These are phyloP conservation scores for Synergus japonicus DNA, from an alignment of 2,888 invertebrate species.

Conservation along the genomic window DNA sequence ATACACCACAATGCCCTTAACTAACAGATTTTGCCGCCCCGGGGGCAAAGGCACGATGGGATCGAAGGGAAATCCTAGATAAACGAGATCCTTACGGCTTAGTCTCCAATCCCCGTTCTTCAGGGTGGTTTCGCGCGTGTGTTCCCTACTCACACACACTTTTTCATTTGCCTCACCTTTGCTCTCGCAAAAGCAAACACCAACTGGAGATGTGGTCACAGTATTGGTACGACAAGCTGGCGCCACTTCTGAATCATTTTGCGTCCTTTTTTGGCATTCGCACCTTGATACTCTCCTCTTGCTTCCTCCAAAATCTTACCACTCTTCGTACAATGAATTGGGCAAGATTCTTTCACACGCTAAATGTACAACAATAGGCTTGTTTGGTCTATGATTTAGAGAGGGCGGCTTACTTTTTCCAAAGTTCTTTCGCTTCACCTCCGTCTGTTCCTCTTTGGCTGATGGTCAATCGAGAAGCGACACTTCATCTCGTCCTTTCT, in stretches of 20 bases:
- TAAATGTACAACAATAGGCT: slow-evolving; percentile 75
- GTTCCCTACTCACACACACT: slow-evolving; percentile 50
- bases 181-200: slow-evolving; percentile 49
- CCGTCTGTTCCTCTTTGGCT: slow-evolving; percentile 47
- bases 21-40: slow-evolving; percentile 68
- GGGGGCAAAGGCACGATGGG: slow-evolving; percentile 44
- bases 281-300: slow-evolving; percentile 1
- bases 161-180: slow-evolving; percentile 8
- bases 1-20: slow-evolving; percentile 69
- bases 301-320: slow-evolving; percentile 49
- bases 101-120: slow-evolving; percentile 54
- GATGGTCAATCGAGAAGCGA: slow-evolving; percentile 44
- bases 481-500: slow-evolving; percentile 47
- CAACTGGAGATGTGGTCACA: slow-evolving; percentile 44
- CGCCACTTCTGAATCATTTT: slow-evolving; percentile 64
- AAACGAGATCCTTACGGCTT: slow-evolving; percentile 56
- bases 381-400: slow-evolving; percentile 75
- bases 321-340: slow-evolving; percentile 60
- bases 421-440: slow-evolving; percentile 57
- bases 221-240: slow-evolving; percentile 69
- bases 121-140: slow-evolving; percentile 51
- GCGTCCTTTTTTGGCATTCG: slow-evolving; percentile 37
- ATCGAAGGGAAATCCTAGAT: slow-evolving; percentile 59
- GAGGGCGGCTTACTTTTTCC: slow-evolving; percentile 60
- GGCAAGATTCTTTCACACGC: slow-evolving; percentile 75